Percentiles rank a stretch among this genome's conserved stretches.
These are phyloP conservation scores for Dendropsophus ebraccatus DNA, from an alignment of 2,113 vertebrate species.

Conservation along the genomic window DNA sequence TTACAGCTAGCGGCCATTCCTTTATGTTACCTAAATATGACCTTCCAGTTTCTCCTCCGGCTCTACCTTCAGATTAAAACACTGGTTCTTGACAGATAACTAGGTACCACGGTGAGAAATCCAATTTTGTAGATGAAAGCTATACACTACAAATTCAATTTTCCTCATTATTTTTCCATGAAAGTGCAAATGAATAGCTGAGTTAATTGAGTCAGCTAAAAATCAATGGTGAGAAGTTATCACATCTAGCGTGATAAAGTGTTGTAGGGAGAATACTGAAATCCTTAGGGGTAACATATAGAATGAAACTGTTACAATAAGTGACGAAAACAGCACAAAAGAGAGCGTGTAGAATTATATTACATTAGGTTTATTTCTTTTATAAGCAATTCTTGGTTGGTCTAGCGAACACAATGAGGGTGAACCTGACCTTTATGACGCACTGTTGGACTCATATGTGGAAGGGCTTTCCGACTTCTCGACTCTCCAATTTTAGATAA, in stretches of 20 bases:
- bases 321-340: background rate
- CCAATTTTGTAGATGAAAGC: background rate
- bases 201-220: conserved; percentile 19
- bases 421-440: no score
- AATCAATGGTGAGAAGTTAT: conserved; percentile 27
- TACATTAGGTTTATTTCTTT: background rate
- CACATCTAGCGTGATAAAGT: background rate
- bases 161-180: conserved; percentile 15
- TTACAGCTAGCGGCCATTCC: background rate
- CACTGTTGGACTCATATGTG: no score
- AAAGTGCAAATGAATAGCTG: background rate
- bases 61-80: background rate
- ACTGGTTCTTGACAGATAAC: background rate
- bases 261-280: background rate
- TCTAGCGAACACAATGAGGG: background rate
- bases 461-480: no score
- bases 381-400: background rate
- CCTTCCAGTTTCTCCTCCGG: background rate
- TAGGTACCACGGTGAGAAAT: background rate
- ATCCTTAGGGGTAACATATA: background rate
- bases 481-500: no score
- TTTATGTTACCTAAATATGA: background rate
- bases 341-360: background rate
- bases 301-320: background rate
- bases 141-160: background rate